phyloP scores from a whole-genome alignment of 2,888 invertebrate genomes.

The Sarcophaga rosellei region DNA sequence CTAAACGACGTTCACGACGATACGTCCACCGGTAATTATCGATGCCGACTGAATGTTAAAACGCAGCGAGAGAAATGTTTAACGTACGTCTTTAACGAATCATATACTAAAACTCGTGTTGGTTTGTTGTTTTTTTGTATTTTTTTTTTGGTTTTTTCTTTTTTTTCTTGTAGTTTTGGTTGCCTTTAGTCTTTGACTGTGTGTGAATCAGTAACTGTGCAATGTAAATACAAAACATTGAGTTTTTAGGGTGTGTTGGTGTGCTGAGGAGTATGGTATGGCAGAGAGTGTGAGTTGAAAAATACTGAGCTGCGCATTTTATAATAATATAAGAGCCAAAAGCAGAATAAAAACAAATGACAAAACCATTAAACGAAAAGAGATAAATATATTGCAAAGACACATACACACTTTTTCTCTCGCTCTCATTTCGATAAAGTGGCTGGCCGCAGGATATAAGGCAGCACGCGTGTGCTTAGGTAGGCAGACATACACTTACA shows the following conservation, averaged over 20 bases:
- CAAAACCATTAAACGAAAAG: slow-evolving; percentile 34
- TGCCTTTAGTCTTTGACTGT: not conserved
- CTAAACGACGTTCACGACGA: slow-evolving; percentile 71
- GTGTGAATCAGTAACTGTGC: slow-evolving; percentile 30
- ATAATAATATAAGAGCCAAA: slow-evolving; percentile 53
- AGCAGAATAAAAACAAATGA: slow-evolving; percentile 42
- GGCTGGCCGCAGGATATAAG: slow-evolving; percentile 63
- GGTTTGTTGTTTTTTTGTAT: slow-evolving; percentile 20
- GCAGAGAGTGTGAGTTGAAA: slow-evolving; percentile 71
- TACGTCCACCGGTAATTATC: slow-evolving; percentile 81
- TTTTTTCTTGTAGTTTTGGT: slow-evolving; percentile 37
- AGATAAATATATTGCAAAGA: slow-evolving; percentile 35
- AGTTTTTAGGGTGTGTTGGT: slow-evolving; percentile 48
- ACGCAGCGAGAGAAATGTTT: slow-evolving; percentile 78
- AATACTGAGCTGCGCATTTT: slow-evolving; percentile 67
- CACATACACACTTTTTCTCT: not conserved
- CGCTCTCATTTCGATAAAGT: slow-evolving; percentile 35
- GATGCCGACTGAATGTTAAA: slow-evolving; percentile 80
- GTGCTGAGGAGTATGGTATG: slow-evolving; percentile 61
- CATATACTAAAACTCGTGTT: slow-evolving; percentile 52
- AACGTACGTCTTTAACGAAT: slow-evolving; percentile 60
- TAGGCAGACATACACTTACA: slow-evolving; percentile 10
- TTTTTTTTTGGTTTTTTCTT: not conserved
- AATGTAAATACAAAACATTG: slow-evolving; percentile 28
- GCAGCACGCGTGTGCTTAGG: slow-evolving; percentile 62